Evolutionary conservation across 1,140 invertebrate species (phyloP), one percentile per base, ranked within the genome.

Genomic region (Heliconius eleuchia): DNA sequence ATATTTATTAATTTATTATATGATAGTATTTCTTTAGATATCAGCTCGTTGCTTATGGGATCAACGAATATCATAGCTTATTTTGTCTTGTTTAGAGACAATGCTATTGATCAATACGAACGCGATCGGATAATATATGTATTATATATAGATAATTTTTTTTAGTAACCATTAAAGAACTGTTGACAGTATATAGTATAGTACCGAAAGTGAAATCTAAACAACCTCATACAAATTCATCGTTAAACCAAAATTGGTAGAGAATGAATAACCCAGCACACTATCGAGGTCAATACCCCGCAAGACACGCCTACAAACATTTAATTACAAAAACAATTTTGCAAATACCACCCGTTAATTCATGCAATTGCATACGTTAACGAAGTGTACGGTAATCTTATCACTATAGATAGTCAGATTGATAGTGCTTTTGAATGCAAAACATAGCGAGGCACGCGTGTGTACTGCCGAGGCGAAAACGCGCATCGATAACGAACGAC

Each of bases 401-500:
- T 83, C 84, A 71, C 3, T 1, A 46, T 16, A 46, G 13, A 46
- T 46, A 46, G 3, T 16, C 42, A 11, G 42, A 46, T 52, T 71
- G 81, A 75, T 83, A 74, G 74, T 77, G 76, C 76, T 80, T 85
- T 84, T 91, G 85, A 92, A 91, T 91, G 89, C 82, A 86, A 88
- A 88, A 86, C 86, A 86, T 87, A 42, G 74, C 37, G 76, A 46
- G 52, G 73, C 82, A 86, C 85, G 82, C 82, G 83, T 84, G 79
- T 76, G 72, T 50, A 73, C 5, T 60, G 82, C 72, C 73, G 55
- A 80, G 80, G 76, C 79, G 82, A 82, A 75, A 74, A 74, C 74
- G 78, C 34, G 80, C 78, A 82, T 80, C 85, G 91, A 93, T 92
- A 91, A 90, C 85, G 84, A 91, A 90, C 85, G 84, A 85, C 42